Percentiles rank a stretch among this genome's conserved stretches.
phyloP scores from a whole-genome alignment of 2,797 vertebrate genomes.

The Bradypodion pumilum region DNA sequence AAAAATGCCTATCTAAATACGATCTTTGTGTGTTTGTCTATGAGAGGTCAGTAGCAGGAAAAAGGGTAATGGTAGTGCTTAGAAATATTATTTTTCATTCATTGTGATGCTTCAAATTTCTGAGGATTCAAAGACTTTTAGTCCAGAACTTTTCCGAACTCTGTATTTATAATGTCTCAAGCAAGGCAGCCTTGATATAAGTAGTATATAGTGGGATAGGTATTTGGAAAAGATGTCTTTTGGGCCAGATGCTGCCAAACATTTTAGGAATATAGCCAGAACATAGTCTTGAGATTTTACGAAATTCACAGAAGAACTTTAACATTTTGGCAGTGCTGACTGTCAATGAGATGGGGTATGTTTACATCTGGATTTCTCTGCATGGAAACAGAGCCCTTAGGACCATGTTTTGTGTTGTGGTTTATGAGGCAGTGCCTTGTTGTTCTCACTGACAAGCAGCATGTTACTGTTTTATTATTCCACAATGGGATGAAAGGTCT shows the following conservation, averaged over 20 bases:
- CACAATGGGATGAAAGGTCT: not conserved
- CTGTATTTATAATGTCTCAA: not conserved
- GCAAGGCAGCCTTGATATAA: not conserved
- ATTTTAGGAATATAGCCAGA: constrained; percentile 6
- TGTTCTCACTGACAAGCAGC: not conserved
- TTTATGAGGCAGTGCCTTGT: constrained; percentile 23
- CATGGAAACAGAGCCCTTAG: constrained; percentile 8
- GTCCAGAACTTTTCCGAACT: too few relatives aligned
- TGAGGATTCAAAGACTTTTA: too few relatives aligned
- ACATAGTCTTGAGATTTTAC: constrained; percentile 11
- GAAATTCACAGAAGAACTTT: not conserved
- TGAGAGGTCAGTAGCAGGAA: not conserved
- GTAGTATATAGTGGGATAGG: not conserved
- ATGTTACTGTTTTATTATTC: constrained; percentile 17
- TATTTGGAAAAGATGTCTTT: not conserved
- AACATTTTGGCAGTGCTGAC: constrained; percentile 22
- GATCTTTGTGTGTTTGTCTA: not conserved
- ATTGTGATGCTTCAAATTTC: not conserved
- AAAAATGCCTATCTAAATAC: not conserved
- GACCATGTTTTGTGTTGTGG: constrained; percentile 21
- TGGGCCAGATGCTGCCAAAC: constrained; percentile 17
- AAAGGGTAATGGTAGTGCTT: not conserved
- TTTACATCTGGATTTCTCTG: constrained; percentile 24
- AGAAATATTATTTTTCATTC: not conserved
- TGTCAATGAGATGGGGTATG: constrained; percentile 12